Evolutionary conservation across 92 coral and sea anemone species (phyloP).

Genomic region (Siderastrea siderea): DNA sequence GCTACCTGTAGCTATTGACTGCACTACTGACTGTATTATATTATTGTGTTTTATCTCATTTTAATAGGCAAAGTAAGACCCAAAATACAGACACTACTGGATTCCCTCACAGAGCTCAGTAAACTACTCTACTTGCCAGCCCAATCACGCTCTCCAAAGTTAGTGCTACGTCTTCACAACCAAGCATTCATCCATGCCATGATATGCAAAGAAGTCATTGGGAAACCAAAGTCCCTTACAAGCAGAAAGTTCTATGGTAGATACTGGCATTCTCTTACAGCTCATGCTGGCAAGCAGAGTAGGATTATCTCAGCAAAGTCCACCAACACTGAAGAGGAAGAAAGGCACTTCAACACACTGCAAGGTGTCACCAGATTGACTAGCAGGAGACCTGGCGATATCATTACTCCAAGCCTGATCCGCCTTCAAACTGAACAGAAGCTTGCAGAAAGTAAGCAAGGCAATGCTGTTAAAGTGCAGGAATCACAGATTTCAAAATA

Average conservation of each 20-base stretch:
- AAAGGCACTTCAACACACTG: conserved; percentile 15
- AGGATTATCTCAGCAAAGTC: conserved; percentile 44
- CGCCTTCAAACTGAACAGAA: conserved; percentile 27
- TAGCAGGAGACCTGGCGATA: not conserved
- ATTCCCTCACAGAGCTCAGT: conserved; percentile 72
- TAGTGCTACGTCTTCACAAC: conserved; percentile 65
- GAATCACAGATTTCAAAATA: conserved; percentile 45
- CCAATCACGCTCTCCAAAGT: conserved; percentile 48
- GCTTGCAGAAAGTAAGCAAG: conserved; percentile 22
- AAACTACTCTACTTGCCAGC: conserved; percentile 58
- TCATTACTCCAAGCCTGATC: too few species aligned
- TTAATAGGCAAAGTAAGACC: conserved; percentile 49
- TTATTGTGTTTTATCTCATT: conserved; percentile 17
- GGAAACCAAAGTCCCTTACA: conserved; percentile 41
- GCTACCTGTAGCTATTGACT: conserved; percentile 13
- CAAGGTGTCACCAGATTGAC: conserved; percentile 37
- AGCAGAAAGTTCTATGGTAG: not conserved
- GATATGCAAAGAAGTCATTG: conserved; percentile 43
- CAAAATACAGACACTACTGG: conserved; percentile 50
- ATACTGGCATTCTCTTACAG: conserved; percentile 51
- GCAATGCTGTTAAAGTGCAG: conserved; percentile 34
- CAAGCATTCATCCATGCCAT: conserved; percentile 74
- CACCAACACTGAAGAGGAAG: conserved; percentile 20
- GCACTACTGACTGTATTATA: not conserved
- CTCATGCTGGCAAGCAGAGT: conserved; percentile 51